Base-by-base conservation (phyloP, 2,888 invertebrate genomes). In the Craniophora ligustri region DNA sequence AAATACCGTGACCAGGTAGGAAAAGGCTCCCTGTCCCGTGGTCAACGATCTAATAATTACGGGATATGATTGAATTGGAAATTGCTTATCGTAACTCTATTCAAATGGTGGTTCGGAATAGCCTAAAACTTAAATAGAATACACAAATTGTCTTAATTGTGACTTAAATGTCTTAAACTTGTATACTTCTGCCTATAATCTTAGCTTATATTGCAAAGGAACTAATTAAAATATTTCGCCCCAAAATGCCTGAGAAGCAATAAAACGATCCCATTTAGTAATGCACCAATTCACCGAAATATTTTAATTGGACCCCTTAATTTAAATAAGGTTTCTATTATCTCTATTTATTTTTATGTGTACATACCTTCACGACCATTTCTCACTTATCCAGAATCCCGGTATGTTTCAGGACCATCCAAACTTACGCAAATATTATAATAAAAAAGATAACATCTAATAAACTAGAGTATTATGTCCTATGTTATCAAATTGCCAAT, bases 1-100 rank as follows among this genome's bases (percentile, higher is more conserved):
- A 23, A 26, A 30, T 28, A 15, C 31, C 19, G 5, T 38, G 11
- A 45, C 48, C 10, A 39, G 28, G 34, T 35, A 13, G 32, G n/a
- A 47, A 23, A 35, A 30, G 36, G 48, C 23, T 40, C 54, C 19
- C 34, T 19, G 13, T 54, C 41, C 51, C 14, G 45, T 46, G 55
- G 63, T 64, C 67, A 62, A 58, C 7, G 50, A 46, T 56, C 63
- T 57, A 53, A 47, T 57, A 61, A 67, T 47, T 59, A 40, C 59
- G 45, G 61, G 61, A 61, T 55, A 46, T 59, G 48, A 54, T 59
- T 56, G 51, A 61, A 62, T 65, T 61, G 48, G 45, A 46, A 40
- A 40, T 57, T 38, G 44, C 46, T n/a, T 35, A 16, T 28, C 31
- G 15, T 26, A n/a, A 3, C 39, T 15, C 26, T 49, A n/a, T 49